Evolutionary conservation across 2,797 vertebrate species (phyloP).

Genomic region (Anableps anableps): DNA sequence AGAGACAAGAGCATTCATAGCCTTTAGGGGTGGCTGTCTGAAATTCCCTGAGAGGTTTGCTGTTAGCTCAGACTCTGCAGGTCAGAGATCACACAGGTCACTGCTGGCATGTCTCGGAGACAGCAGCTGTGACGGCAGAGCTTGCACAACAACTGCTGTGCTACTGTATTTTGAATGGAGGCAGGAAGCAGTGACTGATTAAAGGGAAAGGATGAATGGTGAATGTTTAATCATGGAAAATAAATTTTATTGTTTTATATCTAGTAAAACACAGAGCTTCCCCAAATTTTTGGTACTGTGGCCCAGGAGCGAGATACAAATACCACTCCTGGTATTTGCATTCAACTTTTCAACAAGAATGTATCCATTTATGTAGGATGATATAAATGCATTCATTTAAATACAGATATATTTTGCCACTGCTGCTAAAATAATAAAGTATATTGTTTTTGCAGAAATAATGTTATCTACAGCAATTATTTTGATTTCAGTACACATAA

Average conservation of each 20-base stretch:
- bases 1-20: constrained; percentile 62
- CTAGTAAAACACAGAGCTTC: background rate
- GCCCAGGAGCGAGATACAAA: background rate
- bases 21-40: constrained; percentile 61
- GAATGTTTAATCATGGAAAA: background rate
- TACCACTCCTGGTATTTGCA: no score
- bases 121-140: constrained; percentile 2
- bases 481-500: background rate
- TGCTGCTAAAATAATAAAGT: background rate
- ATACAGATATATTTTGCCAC: background rate
- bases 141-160: constrained; percentile 4
- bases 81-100: constrained; percentile 51
- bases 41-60: constrained; percentile 65
- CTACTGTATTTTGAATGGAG: background rate
- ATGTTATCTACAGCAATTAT: background rate
- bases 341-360: background rate
- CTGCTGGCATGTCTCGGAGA: constrained; percentile 23
- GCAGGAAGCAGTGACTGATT: background rate
- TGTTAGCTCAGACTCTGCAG: constrained; percentile 53
- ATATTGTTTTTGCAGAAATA: background rate
- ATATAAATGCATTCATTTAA: background rate
- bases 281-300: background rate
- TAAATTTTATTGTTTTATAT: background rate
- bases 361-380: background rate
- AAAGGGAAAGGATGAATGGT: background rate